Evolutionary conservation across 2,113 vertebrate species (phyloP).

Genomic region (Boleophthalmus pectinirostris): DNA sequence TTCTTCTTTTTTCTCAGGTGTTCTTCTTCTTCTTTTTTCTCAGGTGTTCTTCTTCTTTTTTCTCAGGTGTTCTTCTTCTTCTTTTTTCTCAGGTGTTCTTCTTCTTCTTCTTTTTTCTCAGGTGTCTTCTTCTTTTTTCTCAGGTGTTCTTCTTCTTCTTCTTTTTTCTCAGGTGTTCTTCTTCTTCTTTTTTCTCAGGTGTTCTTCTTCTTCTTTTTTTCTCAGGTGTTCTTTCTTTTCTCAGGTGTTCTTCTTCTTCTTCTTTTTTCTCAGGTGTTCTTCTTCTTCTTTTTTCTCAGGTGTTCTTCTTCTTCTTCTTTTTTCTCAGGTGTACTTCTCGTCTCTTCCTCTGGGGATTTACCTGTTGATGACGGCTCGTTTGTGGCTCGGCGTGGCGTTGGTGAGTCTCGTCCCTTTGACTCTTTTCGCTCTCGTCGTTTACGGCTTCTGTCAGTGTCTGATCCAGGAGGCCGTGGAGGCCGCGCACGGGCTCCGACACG

Average conservation of each 20-base stretch:
- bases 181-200: no score
- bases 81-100: slow-evolving; percentile 75
- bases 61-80: background rate
- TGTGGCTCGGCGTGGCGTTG: slow-evolving; percentile 81
- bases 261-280: slow-evolving; percentile 78
- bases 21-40: background rate
- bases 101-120: slow-evolving; percentile 73
- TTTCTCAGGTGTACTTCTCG: slow-evolving; percentile 80
- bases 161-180: background rate
- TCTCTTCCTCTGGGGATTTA: slow-evolving; percentile 89
- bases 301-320: no score
- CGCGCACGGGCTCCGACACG: slow-evolving; percentile 35
- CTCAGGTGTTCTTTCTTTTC: background rate
- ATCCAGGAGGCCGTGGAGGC: slow-evolving; percentile 81
- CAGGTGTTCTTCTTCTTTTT: background rate
- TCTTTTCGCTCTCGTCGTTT: slow-evolving; percentile 83
- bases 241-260: slow-evolving; percentile 84
- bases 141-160: slow-evolving; percentile 49
- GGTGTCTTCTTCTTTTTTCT: slow-evolving; percentile 64
- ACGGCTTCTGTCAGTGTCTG: slow-evolving; percentile 86
- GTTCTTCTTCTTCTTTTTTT: background rate
- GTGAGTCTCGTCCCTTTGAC: slow-evolving; percentile 88
- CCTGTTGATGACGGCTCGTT: slow-evolving; percentile 86
- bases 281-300: no score
- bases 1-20: no score